These are phyloP conservation scores for Gephyroberyx darwinii DNA, from an alignment of 2,797 vertebrate species.

Conservation along the genomic window DNA sequence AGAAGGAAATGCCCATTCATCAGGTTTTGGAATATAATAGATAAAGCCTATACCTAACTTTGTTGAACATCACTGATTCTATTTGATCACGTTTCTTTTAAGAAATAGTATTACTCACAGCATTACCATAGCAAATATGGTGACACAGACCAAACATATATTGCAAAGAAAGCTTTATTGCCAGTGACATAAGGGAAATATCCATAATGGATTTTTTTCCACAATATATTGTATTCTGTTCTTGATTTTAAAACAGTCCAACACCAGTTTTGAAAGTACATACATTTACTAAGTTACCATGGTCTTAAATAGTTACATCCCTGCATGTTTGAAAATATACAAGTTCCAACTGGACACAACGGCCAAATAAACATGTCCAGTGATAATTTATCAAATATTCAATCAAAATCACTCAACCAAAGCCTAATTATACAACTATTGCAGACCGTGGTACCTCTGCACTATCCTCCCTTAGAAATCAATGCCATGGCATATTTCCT, in stretches of 20 bases:
- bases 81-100: background rate
- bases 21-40: background rate
- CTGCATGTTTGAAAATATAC: conserved; percentile 46
- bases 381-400: conserved; percentile 26
- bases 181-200: conserved; percentile 79
- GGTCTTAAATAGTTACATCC: conserved; percentile 52
- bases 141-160: conserved; percentile 63
- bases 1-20: background rate
- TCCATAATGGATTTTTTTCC: conserved; percentile 63
- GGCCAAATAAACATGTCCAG: conserved; percentile 42
- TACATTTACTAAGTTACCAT: conserved; percentile 42
- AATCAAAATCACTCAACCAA: conserved; percentile 46
- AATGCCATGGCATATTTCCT: conserved; percentile 78
- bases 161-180: conserved; percentile 87
- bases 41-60: background rate
- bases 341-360: conserved; percentile 52
- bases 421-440: conserved; percentile 53
- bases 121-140: conserved; percentile 40
- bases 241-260: conserved; percentile 71
- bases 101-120: background rate
- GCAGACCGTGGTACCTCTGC: conserved; percentile 46
- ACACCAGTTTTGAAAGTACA: conserved; percentile 61
- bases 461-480: conserved; percentile 51
- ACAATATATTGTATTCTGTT: conserved; percentile 64
- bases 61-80: background rate